Evolutionary conservation across 2,113 vertebrate genomes (phyloP).

Genomic region (Tyrannus savana): DNA sequence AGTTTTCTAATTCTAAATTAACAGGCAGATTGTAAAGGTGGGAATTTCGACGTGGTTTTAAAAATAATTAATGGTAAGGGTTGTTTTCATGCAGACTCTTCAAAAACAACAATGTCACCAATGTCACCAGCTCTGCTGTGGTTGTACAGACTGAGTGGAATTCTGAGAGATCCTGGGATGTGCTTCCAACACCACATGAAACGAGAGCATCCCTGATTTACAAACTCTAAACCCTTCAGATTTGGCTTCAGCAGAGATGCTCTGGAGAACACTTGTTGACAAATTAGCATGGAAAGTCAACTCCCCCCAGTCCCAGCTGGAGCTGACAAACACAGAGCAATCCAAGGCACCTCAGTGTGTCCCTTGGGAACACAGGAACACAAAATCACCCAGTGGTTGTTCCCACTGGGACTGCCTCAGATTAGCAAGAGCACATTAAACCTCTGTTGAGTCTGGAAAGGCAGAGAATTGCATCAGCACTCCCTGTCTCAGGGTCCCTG

Average conservation of each 20-base stretch:
- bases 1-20: neutral
- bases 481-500: neutral
- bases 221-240: neutral
- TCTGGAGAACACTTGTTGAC: neutral
- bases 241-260: neutral
- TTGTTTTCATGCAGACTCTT: neutral
- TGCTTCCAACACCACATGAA: neutral
- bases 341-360: neutral
- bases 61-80: neutral
- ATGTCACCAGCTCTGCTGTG: neutral
- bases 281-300: neutral
- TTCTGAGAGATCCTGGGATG: neutral
- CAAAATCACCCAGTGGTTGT: neutral
- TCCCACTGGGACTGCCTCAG: neutral
- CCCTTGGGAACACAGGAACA: neutral
- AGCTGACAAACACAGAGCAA: neutral
- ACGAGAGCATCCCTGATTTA: neutral
- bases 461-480: neutral
- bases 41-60: neutral
- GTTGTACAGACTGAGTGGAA: neutral
- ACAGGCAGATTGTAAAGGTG: neutral
- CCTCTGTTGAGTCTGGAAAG: neutral
- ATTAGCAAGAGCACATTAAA: neutral
- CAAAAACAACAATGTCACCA: neutral
- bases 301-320: neutral